A percentile compares a stretch with the other conserved stretches of the same genome.
These are phyloP conservation scores for Varecia variegata DNA, from an alignment of 2,797 vertebrate genomes.

Conservation along the genomic window DNA sequence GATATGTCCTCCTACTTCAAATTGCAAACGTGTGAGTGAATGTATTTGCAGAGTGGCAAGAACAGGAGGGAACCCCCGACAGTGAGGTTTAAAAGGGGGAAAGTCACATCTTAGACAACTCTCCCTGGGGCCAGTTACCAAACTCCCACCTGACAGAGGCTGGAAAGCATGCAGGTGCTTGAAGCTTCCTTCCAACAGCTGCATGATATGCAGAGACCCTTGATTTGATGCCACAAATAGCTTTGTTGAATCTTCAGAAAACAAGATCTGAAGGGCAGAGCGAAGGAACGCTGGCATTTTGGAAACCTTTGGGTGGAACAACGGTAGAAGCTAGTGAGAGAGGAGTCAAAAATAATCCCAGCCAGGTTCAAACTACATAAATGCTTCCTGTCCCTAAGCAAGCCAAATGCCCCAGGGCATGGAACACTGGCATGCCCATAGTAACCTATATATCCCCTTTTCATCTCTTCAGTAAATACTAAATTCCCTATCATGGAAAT, in stretches of 20 bases:
- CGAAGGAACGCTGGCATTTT: slow-evolving; percentile 87
- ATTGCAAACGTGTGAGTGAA: slow-evolving; percentile 37
- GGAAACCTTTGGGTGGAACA: slow-evolving; percentile 82
- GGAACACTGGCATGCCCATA: neutral
- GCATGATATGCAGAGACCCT: slow-evolving; percentile 86
- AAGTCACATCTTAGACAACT: neutral
- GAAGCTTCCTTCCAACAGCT: slow-evolving; percentile 86
- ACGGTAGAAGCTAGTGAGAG: neutral
- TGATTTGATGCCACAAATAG: slow-evolving; percentile 89
- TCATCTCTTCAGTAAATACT: neutral
- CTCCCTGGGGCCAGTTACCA: neutral
- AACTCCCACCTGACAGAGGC: slow-evolving; percentile 87
- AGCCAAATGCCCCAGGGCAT: neutral
- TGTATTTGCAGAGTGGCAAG: neutral
- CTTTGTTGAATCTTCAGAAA: slow-evolving; percentile 89
- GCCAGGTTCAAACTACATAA: neutral
- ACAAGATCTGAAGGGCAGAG: slow-evolving; percentile 90
- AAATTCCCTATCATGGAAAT: neutral
- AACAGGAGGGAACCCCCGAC: neutral
- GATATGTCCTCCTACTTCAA: slow-evolving; percentile 58
- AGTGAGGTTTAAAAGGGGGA: neutral
- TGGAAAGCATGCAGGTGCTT: slow-evolving; percentile 87
- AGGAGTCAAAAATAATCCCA: neutral
- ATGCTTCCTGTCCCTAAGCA: neutral
- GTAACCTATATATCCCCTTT: neutral